These are phyloP conservation scores for Oncorhynchus tshawytscha DNA, from an alignment of 2,113 vertebrate genomes.

Conservation along the genomic window DNA sequence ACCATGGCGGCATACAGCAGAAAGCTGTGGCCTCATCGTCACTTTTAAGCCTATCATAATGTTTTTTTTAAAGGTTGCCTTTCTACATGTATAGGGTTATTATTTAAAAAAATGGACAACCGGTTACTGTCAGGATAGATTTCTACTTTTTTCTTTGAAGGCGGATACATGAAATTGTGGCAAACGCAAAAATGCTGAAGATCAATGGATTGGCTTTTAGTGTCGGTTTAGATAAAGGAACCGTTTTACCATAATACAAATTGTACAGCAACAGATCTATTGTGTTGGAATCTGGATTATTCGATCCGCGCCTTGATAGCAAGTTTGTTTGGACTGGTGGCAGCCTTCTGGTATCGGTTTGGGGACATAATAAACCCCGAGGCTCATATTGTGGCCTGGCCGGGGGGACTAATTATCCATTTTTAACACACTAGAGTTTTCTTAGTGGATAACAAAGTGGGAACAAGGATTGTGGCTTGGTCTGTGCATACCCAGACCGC, in stretches of 20 bases:
- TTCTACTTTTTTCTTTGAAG: constrained; percentile 31
- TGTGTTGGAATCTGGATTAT: not conserved
- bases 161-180: constrained; percentile 49
- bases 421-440: constrained; percentile 13
- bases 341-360: constrained; percentile 30
- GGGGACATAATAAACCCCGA: constrained; percentile 47
- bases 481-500: not conserved
- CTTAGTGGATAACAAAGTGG: constrained; percentile 19
- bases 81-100: constrained; percentile 4
- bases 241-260: constrained; percentile 12
- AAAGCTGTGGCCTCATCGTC: constrained; percentile 45
- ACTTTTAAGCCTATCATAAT: constrained; percentile 45
- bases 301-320: not conserved
- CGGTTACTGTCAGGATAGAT: constrained; percentile 34
- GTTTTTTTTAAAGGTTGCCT: constrained; percentile 17
- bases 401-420: constrained; percentile 56
- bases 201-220: constrained; percentile 56
- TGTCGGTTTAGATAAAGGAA: constrained; percentile 36
- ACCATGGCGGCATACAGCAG: constrained; percentile 78
- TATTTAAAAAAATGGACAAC: constrained; percentile 42
- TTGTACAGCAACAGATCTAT: not conserved
- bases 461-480: not conserved
- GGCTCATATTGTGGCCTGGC: constrained; percentile 74
- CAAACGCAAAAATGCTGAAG: constrained; percentile 62
- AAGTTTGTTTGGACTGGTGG: constrained; percentile 27